Evolutionary conservation across 2,888 invertebrate species (phyloP).

Genomic region (Galerucella pusilla): DNA sequence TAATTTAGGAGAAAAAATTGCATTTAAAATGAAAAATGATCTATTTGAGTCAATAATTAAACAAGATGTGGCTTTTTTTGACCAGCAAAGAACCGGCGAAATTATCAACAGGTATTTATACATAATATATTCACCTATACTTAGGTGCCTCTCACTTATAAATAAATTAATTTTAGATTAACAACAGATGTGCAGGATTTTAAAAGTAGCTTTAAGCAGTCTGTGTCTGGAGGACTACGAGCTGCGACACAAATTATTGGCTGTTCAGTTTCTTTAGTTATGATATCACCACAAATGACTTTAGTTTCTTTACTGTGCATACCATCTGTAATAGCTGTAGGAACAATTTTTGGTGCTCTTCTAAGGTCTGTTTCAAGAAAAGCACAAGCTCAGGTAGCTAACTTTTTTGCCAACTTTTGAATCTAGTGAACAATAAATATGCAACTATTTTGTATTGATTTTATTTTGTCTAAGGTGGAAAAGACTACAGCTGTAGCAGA

Average conservation of each 20-base stretch:
- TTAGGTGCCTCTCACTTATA: neutral
- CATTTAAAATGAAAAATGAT: slow-evolving; percentile 81
- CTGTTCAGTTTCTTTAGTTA: slow-evolving; percentile 80
- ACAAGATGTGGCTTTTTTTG: slow-evolving; percentile 93
- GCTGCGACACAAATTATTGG: slow-evolving; percentile 87
- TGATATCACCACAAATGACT: slow-evolving; percentile 93
- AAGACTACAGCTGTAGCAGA: slow-evolving; percentile 90
- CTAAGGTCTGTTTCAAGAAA: slow-evolving; percentile 81
- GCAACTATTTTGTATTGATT: too few relatives aligned
- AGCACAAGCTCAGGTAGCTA: slow-evolving; percentile 84
- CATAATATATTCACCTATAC: too few relatives aligned
- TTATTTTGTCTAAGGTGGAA: slow-evolving; percentile 72
- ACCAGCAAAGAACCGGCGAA: slow-evolving; percentile 90
- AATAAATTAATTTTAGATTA: slow-evolving; percentile 68
- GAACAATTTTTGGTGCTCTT: slow-evolving; percentile 83
- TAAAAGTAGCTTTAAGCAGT: slow-evolving; percentile 95
- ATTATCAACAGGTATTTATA: slow-evolving; percentile 81
- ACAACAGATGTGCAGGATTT: slow-evolving; percentile 97
- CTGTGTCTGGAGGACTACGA: slow-evolving; percentile 90
- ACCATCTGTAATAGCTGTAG: slow-evolving; percentile 86
- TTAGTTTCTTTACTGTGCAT: slow-evolving; percentile 84
- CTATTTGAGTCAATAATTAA: slow-evolving; percentile 84
- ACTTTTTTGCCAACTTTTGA: neutral
- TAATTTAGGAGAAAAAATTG: slow-evolving; percentile 89
- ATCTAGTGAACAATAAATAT: neutral